phyloP scores from a whole-genome alignment of 2,888 invertebrate species.

The Ditula angustiorana region DNA sequence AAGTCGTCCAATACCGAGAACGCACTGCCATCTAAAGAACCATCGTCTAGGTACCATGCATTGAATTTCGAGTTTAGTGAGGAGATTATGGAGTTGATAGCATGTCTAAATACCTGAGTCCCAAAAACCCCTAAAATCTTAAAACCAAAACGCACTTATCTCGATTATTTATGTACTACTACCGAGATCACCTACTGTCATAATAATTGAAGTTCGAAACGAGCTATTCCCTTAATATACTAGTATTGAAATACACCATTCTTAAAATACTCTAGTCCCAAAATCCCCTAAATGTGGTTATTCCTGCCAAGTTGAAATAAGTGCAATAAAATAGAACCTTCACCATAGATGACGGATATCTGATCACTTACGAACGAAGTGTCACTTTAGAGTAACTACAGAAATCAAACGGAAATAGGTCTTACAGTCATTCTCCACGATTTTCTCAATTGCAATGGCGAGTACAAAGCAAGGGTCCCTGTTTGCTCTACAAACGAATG shows the following conservation, averaged over 20 bases:
- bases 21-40: too few relatives aligned
- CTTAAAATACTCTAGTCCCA: constrained; percentile 7
- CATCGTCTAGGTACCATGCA: too few relatives aligned
- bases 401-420: neutral
- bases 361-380: constrained; percentile 2
- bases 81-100: too few relatives aligned
- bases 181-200: neutral
- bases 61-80: too few relatives aligned
- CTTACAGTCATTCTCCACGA: constrained; percentile 3
- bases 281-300: constrained; percentile 1
- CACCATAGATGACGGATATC: constrained; percentile 10
- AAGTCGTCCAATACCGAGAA: too few relatives aligned
- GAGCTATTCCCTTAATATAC: constrained; percentile 4
- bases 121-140: neutral
- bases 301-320: neutral
- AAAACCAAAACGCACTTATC: neutral
- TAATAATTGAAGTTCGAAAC: neutral
- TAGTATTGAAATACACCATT: neutral
- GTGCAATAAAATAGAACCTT: constrained; percentile 1
- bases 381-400: constrained; percentile 11
- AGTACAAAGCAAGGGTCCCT: constrained; percentile 15
- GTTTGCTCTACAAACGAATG: constrained; percentile 9
- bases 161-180: neutral
- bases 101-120: neutral
- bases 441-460: neutral